Base-by-base conservation (phyloP, 2,888 invertebrate species). In the Zygaena filipendulae region DNA sequence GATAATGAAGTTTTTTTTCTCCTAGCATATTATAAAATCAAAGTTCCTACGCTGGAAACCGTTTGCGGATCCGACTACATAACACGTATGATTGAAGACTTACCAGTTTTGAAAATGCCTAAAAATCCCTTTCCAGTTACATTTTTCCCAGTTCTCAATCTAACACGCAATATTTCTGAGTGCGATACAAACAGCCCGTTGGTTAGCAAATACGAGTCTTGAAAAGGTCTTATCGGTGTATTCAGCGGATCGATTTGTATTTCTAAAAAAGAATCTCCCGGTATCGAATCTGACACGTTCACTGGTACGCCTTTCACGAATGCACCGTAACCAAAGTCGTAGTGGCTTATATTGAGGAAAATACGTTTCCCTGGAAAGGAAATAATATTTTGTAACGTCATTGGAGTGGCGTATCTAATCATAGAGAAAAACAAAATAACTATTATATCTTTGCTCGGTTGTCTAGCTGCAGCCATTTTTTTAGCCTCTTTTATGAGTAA, bases 151-250 rank as follows among this genome's bases (percentile, higher is more conserved):
- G 89, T 89, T 33, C 79, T 79, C 29, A 90, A 57, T 23, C 82
- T 79, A n/a, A 91, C 58, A 28, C 82, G 59, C 27, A 90, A 51
- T 23, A 82, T 67, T 53, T 90, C 88, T 1, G 81, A 77, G 9
- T 74, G 59, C 0, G 90, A 89, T 1, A 90, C 74, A 48, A 85
- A 90, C 8, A 84, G 79, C 0, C 88, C 88, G 38, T 87, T 87
- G 4, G 85, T 86, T 16, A 89, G 49, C 12, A 86, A 67, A 19
- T 71, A 71, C 0, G 69, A 51, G 13, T 70, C 64, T 22, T 68
- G 61, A 51, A 85, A 88, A 0, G 88, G 86, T 20, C 81, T 69
- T 46, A 88, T 81, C 0, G 81, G 74, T 4, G 52, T 47, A 16
- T 57, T 68, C 29, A 80, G 72, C 2, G 85, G 58, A 41, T 85